Evolutionary conservation across 2,113 vertebrate genomes (phyloP).

Genomic region (Recurvirostra avosetta): DNA sequence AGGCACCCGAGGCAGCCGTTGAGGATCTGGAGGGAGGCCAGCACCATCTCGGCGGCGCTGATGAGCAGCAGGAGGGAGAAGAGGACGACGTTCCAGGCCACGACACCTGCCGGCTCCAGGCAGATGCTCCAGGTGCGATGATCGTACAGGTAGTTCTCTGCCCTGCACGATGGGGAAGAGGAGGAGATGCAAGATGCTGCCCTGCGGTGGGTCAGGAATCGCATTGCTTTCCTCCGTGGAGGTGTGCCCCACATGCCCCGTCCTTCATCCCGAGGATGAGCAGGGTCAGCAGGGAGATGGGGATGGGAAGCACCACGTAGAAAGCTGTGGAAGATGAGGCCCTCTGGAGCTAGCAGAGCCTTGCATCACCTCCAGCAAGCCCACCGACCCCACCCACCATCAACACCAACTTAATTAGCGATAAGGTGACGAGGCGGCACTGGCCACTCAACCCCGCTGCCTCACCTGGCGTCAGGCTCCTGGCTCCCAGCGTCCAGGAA

Average conservation of each 20-base stretch:
- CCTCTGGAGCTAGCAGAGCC: not conserved
- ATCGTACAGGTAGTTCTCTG: slow-evolving; percentile 59
- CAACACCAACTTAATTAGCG: not conserved
- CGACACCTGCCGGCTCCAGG: slow-evolving; percentile 68
- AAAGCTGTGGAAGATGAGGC: not conserved
- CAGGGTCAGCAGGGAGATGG: not conserved
- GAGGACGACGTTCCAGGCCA: slow-evolving; percentile 67
- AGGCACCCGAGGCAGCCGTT: slow-evolving; percentile 70
- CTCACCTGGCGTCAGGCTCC: not conserved
- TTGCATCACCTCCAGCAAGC: not conserved
- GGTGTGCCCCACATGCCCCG: rapidly evolving
- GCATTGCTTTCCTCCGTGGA: rapidly evolving
- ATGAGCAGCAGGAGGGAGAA: slow-evolving; percentile 66
- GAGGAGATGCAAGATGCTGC: not conserved
- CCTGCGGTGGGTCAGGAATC: not conserved
- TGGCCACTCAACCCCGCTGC: rapidly evolving
- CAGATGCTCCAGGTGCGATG: slow-evolving; percentile 63
- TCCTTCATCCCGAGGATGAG: not conserved
- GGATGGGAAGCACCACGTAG: rapidly evolving
- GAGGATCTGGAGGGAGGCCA: slow-evolving; percentile 68
- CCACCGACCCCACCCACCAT: not conserved
- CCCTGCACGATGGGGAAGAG: rapidly evolving
- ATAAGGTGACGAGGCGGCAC: rapidly evolving
- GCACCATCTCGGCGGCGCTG: slow-evolving; percentile 64
- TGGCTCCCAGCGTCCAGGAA: slow-evolving; percentile 28